phyloP scores from a whole-genome alignment of 2,888 invertebrate species.

The Cerastis rubricosa region DNA sequence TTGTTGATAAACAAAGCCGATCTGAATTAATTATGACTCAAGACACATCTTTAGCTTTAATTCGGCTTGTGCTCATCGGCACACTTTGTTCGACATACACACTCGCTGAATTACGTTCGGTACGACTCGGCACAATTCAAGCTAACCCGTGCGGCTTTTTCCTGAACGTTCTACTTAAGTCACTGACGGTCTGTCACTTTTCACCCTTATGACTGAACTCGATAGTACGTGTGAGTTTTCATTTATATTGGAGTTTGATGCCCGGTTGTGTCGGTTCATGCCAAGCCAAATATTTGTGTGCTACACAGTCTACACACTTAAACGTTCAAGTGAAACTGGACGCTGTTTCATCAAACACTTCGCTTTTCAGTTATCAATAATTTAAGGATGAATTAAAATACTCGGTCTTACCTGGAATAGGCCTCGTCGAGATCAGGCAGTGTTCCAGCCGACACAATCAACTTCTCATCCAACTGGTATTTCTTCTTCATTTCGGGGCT shows the following conservation, averaged over 20 bases:
- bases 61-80: neutral
- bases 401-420: constrained; percentile 92
- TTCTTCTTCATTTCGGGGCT: constrained; percentile 93
- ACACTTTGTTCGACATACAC: neutral
- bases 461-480: constrained; percentile 94
- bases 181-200: too few species aligned
- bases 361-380: neutral
- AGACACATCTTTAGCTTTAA: neutral
- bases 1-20: neutral
- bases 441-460: constrained; percentile 96
- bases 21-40: neutral
- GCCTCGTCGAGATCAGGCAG: constrained; percentile 97
- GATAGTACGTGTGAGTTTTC: neutral
- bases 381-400: neutral
- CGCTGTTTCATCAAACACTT: neutral
- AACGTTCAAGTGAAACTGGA: neutral
- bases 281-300: neutral
- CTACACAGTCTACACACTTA: too few species aligned
- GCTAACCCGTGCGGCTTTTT: neutral
- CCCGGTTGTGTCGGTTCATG: neutral
- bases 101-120: neutral
- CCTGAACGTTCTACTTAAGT: too few species aligned
- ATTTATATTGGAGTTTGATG: neutral
- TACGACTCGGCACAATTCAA: neutral
- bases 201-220: too few species aligned